phyloP scores from a whole-genome alignment of 2,113 vertebrate genomes.

The Canis aureus region DNA sequence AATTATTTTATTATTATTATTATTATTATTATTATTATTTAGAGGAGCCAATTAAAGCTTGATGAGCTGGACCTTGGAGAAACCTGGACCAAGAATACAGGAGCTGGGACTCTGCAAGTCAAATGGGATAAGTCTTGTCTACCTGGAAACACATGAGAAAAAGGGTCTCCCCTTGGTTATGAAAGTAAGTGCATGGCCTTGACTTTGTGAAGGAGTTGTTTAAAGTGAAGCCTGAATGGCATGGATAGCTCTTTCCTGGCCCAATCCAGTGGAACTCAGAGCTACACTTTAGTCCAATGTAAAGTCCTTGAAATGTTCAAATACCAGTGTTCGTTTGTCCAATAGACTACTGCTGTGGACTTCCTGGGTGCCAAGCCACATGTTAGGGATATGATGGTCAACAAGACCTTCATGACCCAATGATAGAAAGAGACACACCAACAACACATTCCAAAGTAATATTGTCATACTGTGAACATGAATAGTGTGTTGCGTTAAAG shows the following conservation, averaged over 20 bases:
- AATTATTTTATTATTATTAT: background rate
- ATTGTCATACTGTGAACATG: background rate
- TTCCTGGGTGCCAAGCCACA: background rate
- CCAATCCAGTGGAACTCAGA: background rate
- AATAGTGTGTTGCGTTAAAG: background rate
- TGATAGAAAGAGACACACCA: background rate
- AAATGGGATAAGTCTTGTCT: background rate
- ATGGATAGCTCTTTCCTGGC: background rate
- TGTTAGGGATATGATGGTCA: background rate
- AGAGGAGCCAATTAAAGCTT: background rate
- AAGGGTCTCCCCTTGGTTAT: background rate
- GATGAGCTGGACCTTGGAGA: background rate
- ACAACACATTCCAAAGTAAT: background rate
- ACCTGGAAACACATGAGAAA: background rate
- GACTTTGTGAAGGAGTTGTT: background rate
- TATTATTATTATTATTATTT: too few relatives aligned
- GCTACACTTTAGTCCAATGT: background rate
- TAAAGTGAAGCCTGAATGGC: background rate
- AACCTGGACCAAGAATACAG: background rate
- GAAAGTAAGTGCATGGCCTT: background rate
- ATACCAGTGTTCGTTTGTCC: background rate
- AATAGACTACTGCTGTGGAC: background rate
- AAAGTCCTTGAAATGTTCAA: background rate
- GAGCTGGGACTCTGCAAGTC: background rate
- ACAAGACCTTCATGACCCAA: background rate